Conservation (phyloP, 2,888 invertebrate genomes). For the Colletes collaris region DNA sequence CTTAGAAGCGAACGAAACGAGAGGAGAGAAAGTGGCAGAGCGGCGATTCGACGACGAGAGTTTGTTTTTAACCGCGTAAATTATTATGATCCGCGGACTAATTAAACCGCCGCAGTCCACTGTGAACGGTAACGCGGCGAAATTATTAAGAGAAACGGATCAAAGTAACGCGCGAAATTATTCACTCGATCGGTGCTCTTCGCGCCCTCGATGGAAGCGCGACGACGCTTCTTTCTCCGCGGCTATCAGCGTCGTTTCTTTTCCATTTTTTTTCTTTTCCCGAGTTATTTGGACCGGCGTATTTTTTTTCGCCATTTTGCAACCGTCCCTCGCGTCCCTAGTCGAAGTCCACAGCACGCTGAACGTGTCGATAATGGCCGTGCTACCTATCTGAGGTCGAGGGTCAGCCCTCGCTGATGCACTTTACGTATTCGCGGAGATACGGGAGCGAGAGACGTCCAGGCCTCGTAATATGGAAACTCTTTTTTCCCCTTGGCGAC, state of each 20-base stretch:
- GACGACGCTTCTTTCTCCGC: slow-evolving; percentile 39
- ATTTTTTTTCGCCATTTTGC: slow-evolving; percentile 40
- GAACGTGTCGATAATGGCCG: slow-evolving; percentile 56
- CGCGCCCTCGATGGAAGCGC: neutral
- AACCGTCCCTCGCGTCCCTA: slow-evolving; percentile 10
- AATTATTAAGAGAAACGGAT: slow-evolving; percentile 7
- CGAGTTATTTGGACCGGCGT: slow-evolving; percentile 49
- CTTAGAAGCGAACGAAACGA: too few species aligned
- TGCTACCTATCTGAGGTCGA: slow-evolving; percentile 68
- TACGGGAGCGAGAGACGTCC: slow-evolving; percentile 16
- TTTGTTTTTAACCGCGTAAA: neutral
- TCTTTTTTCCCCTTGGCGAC: neutral
- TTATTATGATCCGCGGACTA: neutral
- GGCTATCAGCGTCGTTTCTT: slow-evolving; percentile 23
- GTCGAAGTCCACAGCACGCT: slow-evolving; percentile 19
- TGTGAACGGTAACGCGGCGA: neutral
- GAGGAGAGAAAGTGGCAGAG: too few species aligned
- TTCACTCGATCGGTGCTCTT: neutral
- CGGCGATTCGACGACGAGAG: neutral
- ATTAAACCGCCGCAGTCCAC: neutral
- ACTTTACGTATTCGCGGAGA: slow-evolving; percentile 59
- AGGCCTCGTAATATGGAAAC: slow-evolving; percentile 12
- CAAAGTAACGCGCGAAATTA: slow-evolving; percentile 4
- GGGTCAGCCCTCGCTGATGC: slow-evolving; percentile 67
- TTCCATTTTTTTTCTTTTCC: slow-evolving; percentile 11